phyloP scores from a whole-genome alignment of 1,140 invertebrate species.

The Phocides pigmalion region DNA sequence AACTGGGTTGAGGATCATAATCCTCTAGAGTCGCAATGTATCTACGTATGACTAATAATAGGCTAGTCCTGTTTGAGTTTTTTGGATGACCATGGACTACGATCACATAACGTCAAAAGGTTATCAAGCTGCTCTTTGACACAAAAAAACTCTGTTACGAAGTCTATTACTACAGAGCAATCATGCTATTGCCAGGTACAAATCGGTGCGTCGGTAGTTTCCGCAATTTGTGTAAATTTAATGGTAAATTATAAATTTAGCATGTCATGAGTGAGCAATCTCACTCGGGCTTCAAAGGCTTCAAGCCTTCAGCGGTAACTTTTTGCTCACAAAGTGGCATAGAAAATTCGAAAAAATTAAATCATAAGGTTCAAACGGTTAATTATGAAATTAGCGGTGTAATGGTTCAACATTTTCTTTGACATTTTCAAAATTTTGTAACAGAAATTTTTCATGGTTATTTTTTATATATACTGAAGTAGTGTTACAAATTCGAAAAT shows the following conservation, averaged over 20 bases:
- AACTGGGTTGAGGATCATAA: no score
- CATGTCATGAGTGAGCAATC: conserved; percentile 7
- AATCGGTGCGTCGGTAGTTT: neutral
- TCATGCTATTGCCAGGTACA: neutral
- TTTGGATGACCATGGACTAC: no score
- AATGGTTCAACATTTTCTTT: neutral
- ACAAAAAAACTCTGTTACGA: no score
- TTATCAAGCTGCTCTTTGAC: no score
- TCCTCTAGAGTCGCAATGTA: no score
- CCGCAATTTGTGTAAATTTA: neutral
- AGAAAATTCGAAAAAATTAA: conserved; percentile 21
- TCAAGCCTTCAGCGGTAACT: neutral
- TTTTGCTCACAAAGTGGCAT: conserved; percentile 15
- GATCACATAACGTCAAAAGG: no score
- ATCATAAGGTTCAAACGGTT: conserved; percentile 17
- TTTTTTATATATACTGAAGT: conserved; percentile 10
- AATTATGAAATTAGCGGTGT: conserved; percentile 1
- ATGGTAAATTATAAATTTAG: conserved; percentile 2
- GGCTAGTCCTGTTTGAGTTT: no score
- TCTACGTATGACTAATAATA: no score
- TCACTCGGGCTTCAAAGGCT: neutral
- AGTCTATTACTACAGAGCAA: neutral
- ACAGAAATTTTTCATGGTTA: no score
- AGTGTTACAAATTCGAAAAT: conserved; percentile 9
- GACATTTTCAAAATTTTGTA: conserved; percentile 4